Evolutionary conservation across 2,113 vertebrate genomes (phyloP), one percentile per base, ranked within the genome.

Genomic region (Xiphophorus hellerii): DNA sequence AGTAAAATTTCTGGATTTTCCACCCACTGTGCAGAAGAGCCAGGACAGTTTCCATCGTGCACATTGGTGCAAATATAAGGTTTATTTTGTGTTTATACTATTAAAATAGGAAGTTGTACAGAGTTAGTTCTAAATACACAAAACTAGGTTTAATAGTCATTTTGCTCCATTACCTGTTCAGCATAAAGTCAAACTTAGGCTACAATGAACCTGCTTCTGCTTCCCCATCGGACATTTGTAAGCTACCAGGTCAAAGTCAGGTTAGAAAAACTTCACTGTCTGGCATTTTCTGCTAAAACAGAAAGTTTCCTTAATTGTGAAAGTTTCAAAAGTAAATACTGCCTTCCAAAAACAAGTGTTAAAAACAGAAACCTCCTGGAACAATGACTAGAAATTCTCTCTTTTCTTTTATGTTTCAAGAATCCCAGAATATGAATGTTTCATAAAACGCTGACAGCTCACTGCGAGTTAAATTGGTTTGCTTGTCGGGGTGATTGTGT

Each of bases 191-290:
- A 66, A 30, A 66, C 66, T 80, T 33, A 77, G 27, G 62, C 28
- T 77, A 71, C 69, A 64, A 27, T 4, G 69, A 72, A 58, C 78
- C 83, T 80, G 83, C 84, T 90, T 93, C 90, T 84, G 80, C 78
- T 89, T 88, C 84, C 64, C 29, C 30, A 51, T 78, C 27, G n/a
- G 58, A 10, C 25, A 1, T 60, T 75, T 70, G 51, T 6, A 27
- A 73, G 37, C n/a, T 33, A 42, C 27, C 33, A 31, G 39, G 39
- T 42, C 69, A 20, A 17, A 81, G 42, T 66, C 39, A 66, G 25
- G 28, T 83, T 76, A 37, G 37, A 29, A 58, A 2, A 28, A 79
- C 80, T 68, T 71, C 70, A 15, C 31, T 64, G 1, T 17, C 66
- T 65, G 44, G n/a, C 68, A 5, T 61, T 28, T 33, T 33, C 15